Base-by-base conservation (phyloP, 2,113 vertebrate genomes). In the Limnothrissa miodon region DNA sequence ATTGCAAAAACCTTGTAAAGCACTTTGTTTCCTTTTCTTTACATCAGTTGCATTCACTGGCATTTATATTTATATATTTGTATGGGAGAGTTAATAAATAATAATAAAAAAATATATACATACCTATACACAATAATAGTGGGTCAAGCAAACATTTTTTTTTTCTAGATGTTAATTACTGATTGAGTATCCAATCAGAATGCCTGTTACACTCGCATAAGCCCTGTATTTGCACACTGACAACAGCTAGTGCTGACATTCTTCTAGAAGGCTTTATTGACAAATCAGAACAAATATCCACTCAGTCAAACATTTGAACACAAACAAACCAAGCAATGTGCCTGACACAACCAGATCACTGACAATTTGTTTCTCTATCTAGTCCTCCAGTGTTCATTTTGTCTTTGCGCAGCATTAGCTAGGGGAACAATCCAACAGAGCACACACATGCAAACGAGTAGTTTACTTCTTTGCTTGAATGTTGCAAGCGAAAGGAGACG, bases 231-330 rank as follows among this genome's bases (percentile, higher is more conserved):
- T 42, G 6, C 6, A 42, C 66, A 74, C 66, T 33, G 25, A 74
- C 36, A 36, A 62, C 10, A n/a, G 29, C 7, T 62, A 11, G 23
- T 62, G 66, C 3, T 74, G 36, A 74, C 66, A 74, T 74, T 19
- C 13, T 74, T 33, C 66, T 74, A 36, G 10, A 36, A 74, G 66
- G 66, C 66, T 74, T 74, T 74, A 74, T 74, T 74, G 66, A 74
- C 66, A 74, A 74, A 74, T 36, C 29, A 74, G 33, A 74, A 74
- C 33, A 9, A 62, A 25, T 25, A 62, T 74, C 15, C 66, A 74
- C 33, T 74, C 66, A 74, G 2, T 70, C 29, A 36, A 4, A 74
- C 66, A 74, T 39, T 74, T 74, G 11, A 74, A 11, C 10, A 74
- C 29, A 74, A 15, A 74, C 29, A 74, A 74, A 74, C 2, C 66